phyloP scores from a whole-genome alignment of 2,797 vertebrate species.

The Eulemur mongoz region DNA sequence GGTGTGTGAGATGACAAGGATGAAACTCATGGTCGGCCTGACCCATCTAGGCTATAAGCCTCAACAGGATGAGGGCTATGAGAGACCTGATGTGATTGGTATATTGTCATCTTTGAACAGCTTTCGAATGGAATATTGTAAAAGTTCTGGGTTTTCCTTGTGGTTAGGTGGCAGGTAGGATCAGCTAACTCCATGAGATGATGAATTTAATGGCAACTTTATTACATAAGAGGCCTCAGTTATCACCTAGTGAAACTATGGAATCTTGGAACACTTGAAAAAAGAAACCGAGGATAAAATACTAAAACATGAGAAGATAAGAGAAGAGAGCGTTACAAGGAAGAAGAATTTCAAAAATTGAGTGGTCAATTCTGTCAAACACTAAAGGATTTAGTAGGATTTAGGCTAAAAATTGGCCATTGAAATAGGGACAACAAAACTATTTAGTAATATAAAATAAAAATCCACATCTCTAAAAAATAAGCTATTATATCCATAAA shows the following conservation, averaged over 20 bases:
- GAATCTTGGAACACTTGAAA: not conserved
- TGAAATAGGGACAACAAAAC: constrained; percentile 36
- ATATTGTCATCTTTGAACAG: not conserved
- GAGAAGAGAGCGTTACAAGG: not conserved
- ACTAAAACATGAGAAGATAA: not conserved
- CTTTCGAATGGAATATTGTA: not conserved
- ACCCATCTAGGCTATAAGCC: not conserved
- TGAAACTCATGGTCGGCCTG: not conserved
- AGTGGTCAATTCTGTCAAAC: not conserved
- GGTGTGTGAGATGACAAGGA: not conserved
- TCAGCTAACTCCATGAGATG: not conserved
- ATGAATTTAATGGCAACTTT: not conserved
- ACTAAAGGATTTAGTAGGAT: not conserved
- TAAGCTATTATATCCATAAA: not conserved
- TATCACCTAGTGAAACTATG: not conserved
- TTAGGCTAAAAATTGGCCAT: not conserved
- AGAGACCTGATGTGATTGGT: not conserved
- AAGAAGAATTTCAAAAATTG: constrained; percentile 19
- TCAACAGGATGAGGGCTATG: not conserved
- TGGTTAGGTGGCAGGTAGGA: not conserved
- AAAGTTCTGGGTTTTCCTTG: constrained; percentile 1
- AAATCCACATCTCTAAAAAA: not conserved
- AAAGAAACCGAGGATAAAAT: not conserved
- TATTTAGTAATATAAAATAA: not conserved
- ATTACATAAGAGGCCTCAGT: not conserved